Conservation (phyloP, 2,797 vertebrate genomes). For the Myotis myotis region DNA sequence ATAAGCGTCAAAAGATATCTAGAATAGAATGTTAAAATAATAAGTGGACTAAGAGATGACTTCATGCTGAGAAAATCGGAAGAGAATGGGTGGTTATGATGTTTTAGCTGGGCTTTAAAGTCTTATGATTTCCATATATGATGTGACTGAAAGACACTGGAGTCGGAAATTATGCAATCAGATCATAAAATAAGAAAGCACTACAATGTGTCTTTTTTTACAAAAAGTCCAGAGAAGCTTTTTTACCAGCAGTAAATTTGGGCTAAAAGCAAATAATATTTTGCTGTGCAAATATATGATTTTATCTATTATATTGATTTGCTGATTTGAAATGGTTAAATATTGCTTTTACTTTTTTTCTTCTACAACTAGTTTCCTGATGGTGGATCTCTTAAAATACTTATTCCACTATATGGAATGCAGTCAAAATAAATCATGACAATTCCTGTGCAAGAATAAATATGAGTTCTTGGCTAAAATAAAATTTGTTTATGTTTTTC, state of each 20-base stretch:
- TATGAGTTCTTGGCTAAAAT: neutral
- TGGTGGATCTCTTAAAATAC: neutral
- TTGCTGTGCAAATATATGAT: neutral
- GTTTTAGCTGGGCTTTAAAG: conserved; percentile 37
- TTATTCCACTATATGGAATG: neutral
- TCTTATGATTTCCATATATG: neutral
- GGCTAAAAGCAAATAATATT: neutral
- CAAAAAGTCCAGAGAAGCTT: neutral
- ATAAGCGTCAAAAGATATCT: neutral
- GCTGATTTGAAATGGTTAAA: neutral
- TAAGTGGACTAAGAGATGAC: neutral
- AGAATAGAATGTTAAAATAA: neutral
- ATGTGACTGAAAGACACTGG: neutral
- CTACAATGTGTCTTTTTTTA: neutral
- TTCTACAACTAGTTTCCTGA: neutral
- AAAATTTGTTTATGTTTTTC: neutral
- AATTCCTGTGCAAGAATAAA: neutral
- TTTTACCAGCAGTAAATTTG: neutral
- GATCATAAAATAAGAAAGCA: conserved; percentile 8
- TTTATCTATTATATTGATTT: neutral
- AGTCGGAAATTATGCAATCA: neutral
- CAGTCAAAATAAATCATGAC: conserved; percentile 3
- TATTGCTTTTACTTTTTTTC: neutral
- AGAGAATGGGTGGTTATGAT: neutral
- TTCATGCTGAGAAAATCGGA: neutral